Percentiles rank a stretch among this genome's conserved stretches.
phyloP scores from a whole-genome alignment of 1,140 invertebrate species.

The Caenorhabditis briggsae region DNA sequence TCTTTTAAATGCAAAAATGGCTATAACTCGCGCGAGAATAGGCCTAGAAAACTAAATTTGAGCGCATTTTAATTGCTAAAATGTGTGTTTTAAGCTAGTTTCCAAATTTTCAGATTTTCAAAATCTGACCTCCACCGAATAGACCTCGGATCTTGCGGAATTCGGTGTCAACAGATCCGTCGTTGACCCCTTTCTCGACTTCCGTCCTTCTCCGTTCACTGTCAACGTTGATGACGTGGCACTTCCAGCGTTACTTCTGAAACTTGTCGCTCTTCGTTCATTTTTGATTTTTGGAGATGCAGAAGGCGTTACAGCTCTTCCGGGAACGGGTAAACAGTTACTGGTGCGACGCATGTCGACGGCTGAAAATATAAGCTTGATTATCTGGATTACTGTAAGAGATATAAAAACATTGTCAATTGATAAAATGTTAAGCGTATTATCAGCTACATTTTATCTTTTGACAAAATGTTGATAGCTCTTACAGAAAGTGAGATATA shows the following conservation, averaged over 20 bases:
- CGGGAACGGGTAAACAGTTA: background rate
- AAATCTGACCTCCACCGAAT: conserved; percentile 13
- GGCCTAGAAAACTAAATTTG: no score
- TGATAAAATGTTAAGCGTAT: no score
- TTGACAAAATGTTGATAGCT: background rate
- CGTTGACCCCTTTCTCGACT: conserved; percentile 10
- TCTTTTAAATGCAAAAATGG: no score
- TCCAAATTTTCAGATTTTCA: no score
- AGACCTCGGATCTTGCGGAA: conserved; percentile 19
- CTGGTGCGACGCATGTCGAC: background rate
- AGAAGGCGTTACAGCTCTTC: background rate
- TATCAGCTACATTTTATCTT: no score
- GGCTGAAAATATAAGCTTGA: background rate
- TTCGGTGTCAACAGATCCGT: conserved; percentile 33
- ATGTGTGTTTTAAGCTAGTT: background rate
- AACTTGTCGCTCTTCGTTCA: conserved; percentile 4
- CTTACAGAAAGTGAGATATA: background rate
- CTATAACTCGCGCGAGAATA: no score
- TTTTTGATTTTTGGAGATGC: background rate
- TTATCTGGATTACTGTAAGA: no score
- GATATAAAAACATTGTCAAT: no score
- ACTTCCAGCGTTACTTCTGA: background rate
- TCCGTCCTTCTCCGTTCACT: conserved; percentile 24
- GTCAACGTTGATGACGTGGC: background rate
- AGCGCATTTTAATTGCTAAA: no score